These are phyloP conservation scores for Gordius sp. DNA, from an alignment of 2,888 invertebrate species.

Conservation along the genomic window DNA sequence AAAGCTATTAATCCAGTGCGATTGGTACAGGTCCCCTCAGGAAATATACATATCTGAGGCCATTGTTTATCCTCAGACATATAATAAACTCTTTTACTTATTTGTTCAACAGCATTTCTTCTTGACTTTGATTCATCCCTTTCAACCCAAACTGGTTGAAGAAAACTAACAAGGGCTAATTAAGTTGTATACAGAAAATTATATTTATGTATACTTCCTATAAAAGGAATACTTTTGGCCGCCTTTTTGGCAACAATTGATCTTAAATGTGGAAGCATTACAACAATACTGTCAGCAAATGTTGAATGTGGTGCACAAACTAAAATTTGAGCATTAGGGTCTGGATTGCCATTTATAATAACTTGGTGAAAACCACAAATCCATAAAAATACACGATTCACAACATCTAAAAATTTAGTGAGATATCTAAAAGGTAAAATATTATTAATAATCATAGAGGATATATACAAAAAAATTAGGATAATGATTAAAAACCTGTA, in stretches of 20 bases:
- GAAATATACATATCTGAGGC: conserved; percentile 78
- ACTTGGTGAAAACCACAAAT: not conserved
- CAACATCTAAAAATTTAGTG: not conserved
- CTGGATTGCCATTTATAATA: not conserved
- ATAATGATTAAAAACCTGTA: too few species aligned
- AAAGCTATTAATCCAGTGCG: conserved; percentile 44
- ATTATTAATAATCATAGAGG: not conserved
- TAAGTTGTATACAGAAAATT: not conserved
- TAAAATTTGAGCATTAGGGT: not conserved
- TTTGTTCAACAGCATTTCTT: not conserved
- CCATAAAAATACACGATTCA: not conserved
- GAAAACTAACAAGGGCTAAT: not conserved
- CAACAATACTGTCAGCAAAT: conserved; percentile 12
- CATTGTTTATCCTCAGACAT: conserved; percentile 38
- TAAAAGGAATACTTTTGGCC: not conserved
- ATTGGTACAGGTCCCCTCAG: conserved; percentile 86
- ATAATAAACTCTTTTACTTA: not conserved
- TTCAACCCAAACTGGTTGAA: conserved; percentile 12
- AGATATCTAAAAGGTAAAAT: not conserved
- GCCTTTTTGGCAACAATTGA: conserved; percentile 14
- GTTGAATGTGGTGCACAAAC: conserved; percentile 13
- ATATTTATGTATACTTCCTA: not conserved
- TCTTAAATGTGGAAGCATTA: conserved; percentile 5
- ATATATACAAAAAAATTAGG: not conserved
- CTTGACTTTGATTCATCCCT: not conserved